A percentile compares a stretch with the other conserved stretches of the same genome.
These are phyloP conservation scores for Alca torda DNA, from an alignment of 2,797 vertebrate genomes.

Conservation along the genomic window DNA sequence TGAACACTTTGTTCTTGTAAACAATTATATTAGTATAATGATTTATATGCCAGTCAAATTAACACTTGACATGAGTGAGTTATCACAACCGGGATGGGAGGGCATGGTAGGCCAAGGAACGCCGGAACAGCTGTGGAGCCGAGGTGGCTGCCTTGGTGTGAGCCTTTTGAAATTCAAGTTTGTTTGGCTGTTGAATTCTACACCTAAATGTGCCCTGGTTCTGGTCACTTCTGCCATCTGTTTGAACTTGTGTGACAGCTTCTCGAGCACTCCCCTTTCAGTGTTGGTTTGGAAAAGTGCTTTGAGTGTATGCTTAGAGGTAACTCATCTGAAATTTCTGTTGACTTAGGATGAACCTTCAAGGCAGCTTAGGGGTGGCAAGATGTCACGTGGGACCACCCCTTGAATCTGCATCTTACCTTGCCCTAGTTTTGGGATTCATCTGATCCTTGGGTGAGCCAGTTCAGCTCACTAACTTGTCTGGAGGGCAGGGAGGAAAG, in stretches of 20 bases:
- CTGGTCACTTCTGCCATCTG: conserved; percentile 47
- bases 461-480: background rate
- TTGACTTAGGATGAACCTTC: background rate
- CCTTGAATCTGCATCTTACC: background rate
- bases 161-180: conserved; percentile 68
- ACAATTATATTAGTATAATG: conserved; percentile 11
- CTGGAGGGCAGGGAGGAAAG: background rate
- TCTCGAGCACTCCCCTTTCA: background rate
- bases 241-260: conserved; percentile 60
- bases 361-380: background rate
- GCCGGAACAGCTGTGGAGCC: background rate
- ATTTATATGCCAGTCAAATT: conserved; percentile 54
- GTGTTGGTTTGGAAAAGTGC: background rate
- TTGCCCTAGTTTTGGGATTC: background rate
- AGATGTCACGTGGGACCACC: background rate
- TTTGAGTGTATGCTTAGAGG: background rate
- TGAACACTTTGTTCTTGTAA: conserved; percentile 35
- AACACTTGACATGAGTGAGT: conserved; percentile 37
- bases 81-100: conserved; percentile 21
- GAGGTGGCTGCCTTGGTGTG: conserved; percentile 15
- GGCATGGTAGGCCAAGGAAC: conserved; percentile 8
- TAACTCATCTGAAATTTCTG: background rate
- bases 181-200: conserved; percentile 61
- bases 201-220: conserved; percentile 30
- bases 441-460: background rate